Evolutionary conservation across 1,140 invertebrate genomes (phyloP).

Genomic region (Platorchestia sp.): DNA sequence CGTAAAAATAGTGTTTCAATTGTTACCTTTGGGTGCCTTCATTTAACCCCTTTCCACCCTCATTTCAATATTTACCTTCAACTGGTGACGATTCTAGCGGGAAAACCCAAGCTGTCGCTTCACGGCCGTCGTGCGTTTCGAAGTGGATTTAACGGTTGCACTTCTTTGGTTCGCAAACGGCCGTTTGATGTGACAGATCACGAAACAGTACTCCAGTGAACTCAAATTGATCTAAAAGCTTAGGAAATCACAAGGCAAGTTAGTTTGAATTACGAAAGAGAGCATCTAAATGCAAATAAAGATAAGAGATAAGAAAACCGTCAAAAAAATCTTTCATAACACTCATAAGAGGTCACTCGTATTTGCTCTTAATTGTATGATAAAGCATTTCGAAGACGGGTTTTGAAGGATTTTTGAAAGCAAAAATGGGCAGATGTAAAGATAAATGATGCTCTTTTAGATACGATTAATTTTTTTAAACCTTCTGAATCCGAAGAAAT

Average conservation of each 20-base stretch:
- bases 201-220: not conserved
- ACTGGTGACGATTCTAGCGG: not conserved
- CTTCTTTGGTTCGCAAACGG: not conserved
- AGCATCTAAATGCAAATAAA: not conserved
- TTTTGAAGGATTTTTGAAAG: no score
- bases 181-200: not conserved
- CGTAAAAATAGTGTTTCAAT: not conserved
- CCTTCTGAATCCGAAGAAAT: no score
- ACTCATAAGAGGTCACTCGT: no score
- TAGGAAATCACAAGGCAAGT: not conserved
- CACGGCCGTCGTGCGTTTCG: not conserved
- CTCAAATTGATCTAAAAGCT: not conserved
- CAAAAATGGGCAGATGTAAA: no score
- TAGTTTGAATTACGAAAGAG: not conserved
- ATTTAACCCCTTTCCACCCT: not conserved
- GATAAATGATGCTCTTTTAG: no score
- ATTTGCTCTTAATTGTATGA: no score
- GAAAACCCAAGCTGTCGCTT: conserved; percentile 12
- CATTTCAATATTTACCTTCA: conserved; percentile 24
- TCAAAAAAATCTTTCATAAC: not conserved
- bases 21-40: not conserved
- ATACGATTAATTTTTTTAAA: no score
- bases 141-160: not conserved
- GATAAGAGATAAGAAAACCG: not conserved
- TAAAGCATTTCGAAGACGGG: no score